Base-by-base conservation (phyloP, 2,888 invertebrate species). In the Clepsis dumicolana region DNA sequence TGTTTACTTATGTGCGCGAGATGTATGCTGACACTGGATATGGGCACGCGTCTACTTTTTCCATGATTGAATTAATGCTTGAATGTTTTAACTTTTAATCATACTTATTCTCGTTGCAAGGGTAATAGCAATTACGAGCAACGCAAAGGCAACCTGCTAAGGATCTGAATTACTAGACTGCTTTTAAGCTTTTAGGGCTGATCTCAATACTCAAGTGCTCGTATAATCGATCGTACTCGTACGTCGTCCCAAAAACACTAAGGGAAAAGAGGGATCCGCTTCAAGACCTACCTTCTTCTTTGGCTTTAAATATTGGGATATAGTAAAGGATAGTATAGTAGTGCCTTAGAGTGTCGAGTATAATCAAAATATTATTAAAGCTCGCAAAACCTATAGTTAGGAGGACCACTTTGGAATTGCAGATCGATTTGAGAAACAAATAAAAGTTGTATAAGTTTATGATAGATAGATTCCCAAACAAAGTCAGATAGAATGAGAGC, bases 1-100 rank as follows among this genome's bases (percentile, higher is more conserved):
- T 74, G 72, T 75, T 70, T 71, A 71, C 74, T 65, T 65, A 75
- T 76, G 77, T 78, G 75, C 75, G 73, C 35, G 32, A 56, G 18
- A 56, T 56, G 35, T 56, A 21, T 24, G 56, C 56, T 32, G 21
- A 35, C 24, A 48, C 35, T 56, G 14, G 35, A 25, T 35, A 59
- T 52, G 25, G 41, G 41, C 21, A 73, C 63, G 71, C 70, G 70
- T 72, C 67, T 69, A 71, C 71, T 70, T 72, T 14, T 73, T n/a
- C 35, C 52, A 65, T 61, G 54, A 63, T 62, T 57, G 56, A 50
- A 57, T 56, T 63, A 41, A 56, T 56, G 56, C 35, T 35, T 16
- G 21, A 48, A 48, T 48, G 21, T 21, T 18, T 21, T 48, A 48
- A 21, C 48, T 48, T 48, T 44, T 44, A 44, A 21, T 48, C 48